Percentiles rank a stretch among this genome's conserved stretches.
phyloP scores from a whole-genome alignment of 2,888 invertebrate genomes.

The Cartodere bifasciata region DNA sequence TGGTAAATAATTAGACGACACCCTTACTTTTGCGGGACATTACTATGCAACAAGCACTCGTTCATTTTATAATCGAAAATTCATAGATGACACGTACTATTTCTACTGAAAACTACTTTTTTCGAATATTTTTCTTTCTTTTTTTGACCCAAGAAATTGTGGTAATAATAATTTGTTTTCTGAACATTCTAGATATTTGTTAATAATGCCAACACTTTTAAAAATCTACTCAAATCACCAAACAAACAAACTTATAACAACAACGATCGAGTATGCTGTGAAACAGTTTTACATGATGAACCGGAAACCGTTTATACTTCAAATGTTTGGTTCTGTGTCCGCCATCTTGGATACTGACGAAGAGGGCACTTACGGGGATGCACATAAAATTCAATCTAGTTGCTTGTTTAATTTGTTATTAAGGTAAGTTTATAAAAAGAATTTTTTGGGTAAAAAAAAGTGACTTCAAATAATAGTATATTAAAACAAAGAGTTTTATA shows the following conservation, averaged over 20 bases:
- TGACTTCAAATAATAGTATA: too few relatives aligned
- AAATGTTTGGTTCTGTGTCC: slow-evolving; percentile 98
- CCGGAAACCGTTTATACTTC: slow-evolving; percentile 93
- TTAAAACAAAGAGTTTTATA: too few relatives aligned
- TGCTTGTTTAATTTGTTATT: slow-evolving; percentile 83
- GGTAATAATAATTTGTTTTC: slow-evolving; percentile 1
- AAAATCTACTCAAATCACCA: slow-evolving; percentile 97
- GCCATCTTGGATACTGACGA: slow-evolving; percentile 89
- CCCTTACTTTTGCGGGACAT: too few relatives aligned
- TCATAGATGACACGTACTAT: too few relatives aligned
- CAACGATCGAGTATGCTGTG: slow-evolving; percentile 94
- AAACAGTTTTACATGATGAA: slow-evolving; percentile 98
- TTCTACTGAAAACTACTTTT: too few relatives aligned
- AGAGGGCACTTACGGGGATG: slow-evolving; percentile 76
- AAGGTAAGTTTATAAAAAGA: too few relatives aligned
- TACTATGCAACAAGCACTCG: too few relatives aligned
- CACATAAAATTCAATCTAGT: slow-evolving; percentile 75
- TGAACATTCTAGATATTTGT: slow-evolving; percentile 63
- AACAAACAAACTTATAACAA: slow-evolving; percentile 87
- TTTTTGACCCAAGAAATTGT: too few relatives aligned
- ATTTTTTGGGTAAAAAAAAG: too few relatives aligned
- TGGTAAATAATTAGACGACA: too few relatives aligned
- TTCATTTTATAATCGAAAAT: too few relatives aligned
- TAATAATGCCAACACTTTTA: slow-evolving; percentile 95
- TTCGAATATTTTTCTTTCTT: too few relatives aligned